These are phyloP conservation scores for Pyrocoelia pectoralis DNA, from an alignment of 2,888 invertebrate species.

Conservation along the genomic window DNA sequence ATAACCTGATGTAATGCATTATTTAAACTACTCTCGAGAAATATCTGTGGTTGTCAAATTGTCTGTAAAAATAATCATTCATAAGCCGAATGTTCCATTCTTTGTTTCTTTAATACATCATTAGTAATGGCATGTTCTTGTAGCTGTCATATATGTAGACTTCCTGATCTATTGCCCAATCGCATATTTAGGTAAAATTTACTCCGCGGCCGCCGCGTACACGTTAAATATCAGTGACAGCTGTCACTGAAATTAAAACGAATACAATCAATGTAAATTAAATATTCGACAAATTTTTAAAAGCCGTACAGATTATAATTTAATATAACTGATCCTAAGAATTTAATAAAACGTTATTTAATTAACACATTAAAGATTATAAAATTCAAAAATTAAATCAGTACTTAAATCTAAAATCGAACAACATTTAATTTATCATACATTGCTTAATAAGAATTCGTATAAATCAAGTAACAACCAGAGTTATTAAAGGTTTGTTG, in stretches of 20 bases:
- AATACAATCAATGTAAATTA: neutral
- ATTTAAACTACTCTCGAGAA: constrained; percentile 22
- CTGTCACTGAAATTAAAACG: neutral
- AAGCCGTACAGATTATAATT: neutral
- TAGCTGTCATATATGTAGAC: constrained; percentile 26
- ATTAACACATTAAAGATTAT: neutral
- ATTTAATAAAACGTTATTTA: neutral
- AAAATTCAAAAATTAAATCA: constrained; percentile 23
- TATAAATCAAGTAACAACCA: constrained; percentile 23
- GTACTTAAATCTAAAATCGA: constrained; percentile 22
- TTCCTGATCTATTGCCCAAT: constrained; percentile 28
- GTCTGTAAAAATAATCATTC: constrained; percentile 29
- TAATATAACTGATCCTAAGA: neutral
- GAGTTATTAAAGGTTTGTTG: constrained; percentile 30
- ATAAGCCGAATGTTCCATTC: constrained; percentile 25
- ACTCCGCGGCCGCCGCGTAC: neutral
- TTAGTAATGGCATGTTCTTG: constrained; percentile 30
- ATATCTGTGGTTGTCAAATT: constrained; percentile 23
- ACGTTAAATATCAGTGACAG: neutral
- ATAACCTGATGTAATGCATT: constrained; percentile 17
- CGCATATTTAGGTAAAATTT: constrained; percentile 18
- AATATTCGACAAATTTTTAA: constrained; percentile 1
- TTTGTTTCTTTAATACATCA: constrained; percentile 30
- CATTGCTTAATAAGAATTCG: constrained; percentile 27
- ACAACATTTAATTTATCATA: constrained; percentile 30